Percentiles rank a stretch among this genome's conserved stretches.
Conservation (phyloP, 1,140 invertebrate species). For the Oreohelix idahoensis region DNA sequence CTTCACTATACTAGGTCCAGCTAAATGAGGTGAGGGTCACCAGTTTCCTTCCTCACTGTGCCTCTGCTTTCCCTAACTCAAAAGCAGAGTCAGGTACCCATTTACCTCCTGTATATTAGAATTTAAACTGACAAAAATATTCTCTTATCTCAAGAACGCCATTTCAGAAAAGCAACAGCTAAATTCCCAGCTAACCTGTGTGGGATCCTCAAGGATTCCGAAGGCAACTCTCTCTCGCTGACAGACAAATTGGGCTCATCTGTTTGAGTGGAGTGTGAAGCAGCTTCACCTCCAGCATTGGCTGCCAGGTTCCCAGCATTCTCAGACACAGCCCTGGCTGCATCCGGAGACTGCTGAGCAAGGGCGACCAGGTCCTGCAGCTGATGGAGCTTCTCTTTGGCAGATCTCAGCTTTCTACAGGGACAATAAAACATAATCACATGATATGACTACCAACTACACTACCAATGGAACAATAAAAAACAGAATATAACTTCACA, state of each 20-base stretch:
- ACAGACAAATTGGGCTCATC: conserved; percentile 53
- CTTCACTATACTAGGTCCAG: too few species aligned
- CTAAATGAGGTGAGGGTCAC: too few species aligned
- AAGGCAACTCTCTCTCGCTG: conserved; percentile 57
- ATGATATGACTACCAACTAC: too few species aligned
- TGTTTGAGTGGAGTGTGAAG: conserved; percentile 40
- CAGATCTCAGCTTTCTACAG: conserved; percentile 68
- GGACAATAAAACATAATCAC: too few species aligned
- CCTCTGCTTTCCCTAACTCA: too few species aligned
- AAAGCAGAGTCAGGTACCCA: too few species aligned
- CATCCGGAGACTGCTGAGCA: conserved; percentile 64
- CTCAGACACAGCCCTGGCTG: conserved; percentile 54
- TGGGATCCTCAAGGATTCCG: conserved; percentile 24
- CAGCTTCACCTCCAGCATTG: conserved; percentile 53
- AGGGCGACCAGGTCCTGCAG: conserved; percentile 69
- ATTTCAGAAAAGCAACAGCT: not conserved
- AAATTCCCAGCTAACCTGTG: conserved; percentile 8
- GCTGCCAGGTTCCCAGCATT: conserved; percentile 55
- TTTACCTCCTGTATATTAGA: too few species aligned
- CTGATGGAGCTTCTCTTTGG: conserved; percentile 68
- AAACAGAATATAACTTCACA: too few species aligned
- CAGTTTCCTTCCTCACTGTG: too few species aligned
- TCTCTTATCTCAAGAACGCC: too few species aligned
- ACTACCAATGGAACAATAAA: too few species aligned
- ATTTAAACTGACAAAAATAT: too few species aligned